Evolutionary conservation across 2,888 invertebrate genomes (phyloP).

Genomic region (Phaedon cochleariae): DNA sequence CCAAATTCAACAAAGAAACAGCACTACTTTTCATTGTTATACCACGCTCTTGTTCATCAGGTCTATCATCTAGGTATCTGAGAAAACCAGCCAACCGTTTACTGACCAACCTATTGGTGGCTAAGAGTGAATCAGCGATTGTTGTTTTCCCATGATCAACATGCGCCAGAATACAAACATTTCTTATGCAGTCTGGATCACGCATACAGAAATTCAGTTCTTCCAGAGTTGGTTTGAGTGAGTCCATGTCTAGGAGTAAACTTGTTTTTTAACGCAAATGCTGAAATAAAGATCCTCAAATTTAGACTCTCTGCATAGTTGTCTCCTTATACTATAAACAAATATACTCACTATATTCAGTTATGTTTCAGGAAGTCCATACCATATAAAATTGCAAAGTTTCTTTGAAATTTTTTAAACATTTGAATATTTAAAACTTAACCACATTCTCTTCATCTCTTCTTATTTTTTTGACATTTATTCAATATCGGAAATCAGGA

Average conservation of each 20-base stretch:
- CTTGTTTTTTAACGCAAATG: too few species aligned
- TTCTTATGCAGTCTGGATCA: slow-evolving; percentile 75
- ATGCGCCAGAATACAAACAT: slow-evolving; percentile 97
- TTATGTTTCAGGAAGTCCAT: too few species aligned
- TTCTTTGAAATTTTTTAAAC: too few species aligned
- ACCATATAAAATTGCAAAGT: too few species aligned
- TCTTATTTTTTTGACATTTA: too few species aligned
- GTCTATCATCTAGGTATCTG: slow-evolving; percentile 92
- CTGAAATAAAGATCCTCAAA: too few species aligned
- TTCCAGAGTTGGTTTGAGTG: slow-evolving; percentile 44
- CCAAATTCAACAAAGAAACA: slow-evolving; percentile 80
- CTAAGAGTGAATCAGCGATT: slow-evolving; percentile 90
- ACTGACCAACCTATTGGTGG: slow-evolving; percentile 94
- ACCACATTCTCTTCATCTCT: too few species aligned
- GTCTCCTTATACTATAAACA: too few species aligned
- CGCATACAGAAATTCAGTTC: slow-evolving; percentile 49
- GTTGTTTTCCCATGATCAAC: slow-evolving; percentile 99
- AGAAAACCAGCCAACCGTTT: slow-evolving; percentile 89
- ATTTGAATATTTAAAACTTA: too few species aligned
- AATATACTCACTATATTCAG: too few species aligned
- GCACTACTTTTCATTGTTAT: slow-evolving; percentile 99
- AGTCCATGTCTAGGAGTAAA: slow-evolving; percentile 48
- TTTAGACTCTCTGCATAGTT: too few species aligned
- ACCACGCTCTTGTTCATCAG: slow-evolving; percentile 96
- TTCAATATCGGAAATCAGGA: too few species aligned